Base-by-base conservation (phyloP, 2,888 invertebrate species). In the Dryadula phaetusa region DNA sequence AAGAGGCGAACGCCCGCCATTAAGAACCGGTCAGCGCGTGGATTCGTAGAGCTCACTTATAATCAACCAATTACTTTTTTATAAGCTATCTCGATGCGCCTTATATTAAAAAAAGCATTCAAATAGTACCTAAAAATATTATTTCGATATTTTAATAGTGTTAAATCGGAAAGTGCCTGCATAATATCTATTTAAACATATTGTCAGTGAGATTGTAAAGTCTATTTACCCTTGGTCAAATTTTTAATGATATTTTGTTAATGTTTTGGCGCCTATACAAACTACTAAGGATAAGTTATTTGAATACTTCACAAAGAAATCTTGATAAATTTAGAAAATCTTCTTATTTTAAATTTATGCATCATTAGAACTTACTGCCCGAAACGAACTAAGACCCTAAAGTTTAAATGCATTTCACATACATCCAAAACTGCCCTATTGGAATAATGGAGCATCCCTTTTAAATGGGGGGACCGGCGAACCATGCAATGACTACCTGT, bases 401-500 rank as follows among this genome's bases (percentile, higher is more conserved):
- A 82, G 76, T 82, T 83, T 76, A 84, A 82, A 75, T 76, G 76
- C 78, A 75, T 80, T 81, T 78, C 80, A 81, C 80, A 82, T 80
- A 79, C 75, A 77, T 78, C 79, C 81, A 82, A 86, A 83, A 81
- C 76, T 79, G 80, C 83, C 82, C 82, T 73, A 78, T 79, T 79
- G n/a, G n/a, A n/a, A 77, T 74, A 79, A 75, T 74, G 73, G 80
- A 79, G 74, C 90, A 87, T 90, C 90, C 92, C 89, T 82, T 75
- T 82, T 82, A 85, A 37, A 82, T 83, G 75, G 92, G 92, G 92
- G 83, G 88, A 81, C 78, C 90, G 86, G 76, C 90, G 88, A 89
- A 88, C 88, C 92, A 85, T 90, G 82, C 84, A 77, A 82, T 80
- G 83, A 77, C 87, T 88, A 88, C 90, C 88, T 89, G 88, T 76